These are phyloP conservation scores for Conomelus anceps DNA, from an alignment of 2,888 invertebrate genomes.

Conservation along the genomic window DNA sequence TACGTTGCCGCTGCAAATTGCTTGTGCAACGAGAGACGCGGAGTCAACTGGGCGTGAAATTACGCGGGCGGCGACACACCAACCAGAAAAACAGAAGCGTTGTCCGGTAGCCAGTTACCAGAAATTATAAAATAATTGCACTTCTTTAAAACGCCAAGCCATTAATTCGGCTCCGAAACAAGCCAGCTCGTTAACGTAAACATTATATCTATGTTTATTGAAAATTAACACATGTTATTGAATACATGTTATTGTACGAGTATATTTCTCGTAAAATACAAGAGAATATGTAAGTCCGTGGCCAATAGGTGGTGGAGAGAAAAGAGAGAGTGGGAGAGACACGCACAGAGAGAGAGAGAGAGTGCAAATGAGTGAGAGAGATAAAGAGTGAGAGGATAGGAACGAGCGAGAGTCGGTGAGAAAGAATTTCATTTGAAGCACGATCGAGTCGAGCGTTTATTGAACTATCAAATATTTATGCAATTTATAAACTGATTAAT, in stretches of 20 bases:
- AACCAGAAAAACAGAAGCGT: not conserved
- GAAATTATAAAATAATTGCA: not conserved
- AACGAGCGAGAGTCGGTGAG: not conserved
- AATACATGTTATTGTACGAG: not conserved
- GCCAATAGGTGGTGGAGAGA: not conserved
- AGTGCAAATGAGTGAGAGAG: not conserved
- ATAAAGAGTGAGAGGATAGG: not conserved
- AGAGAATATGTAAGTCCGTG: not conserved
- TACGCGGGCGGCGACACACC: not conserved
- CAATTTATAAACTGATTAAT: constrained; percentile 20
- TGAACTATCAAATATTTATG: not conserved
- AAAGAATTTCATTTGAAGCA: not conserved
- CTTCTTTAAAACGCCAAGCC: not conserved
- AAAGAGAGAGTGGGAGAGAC: not conserved
- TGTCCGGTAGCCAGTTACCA: not conserved
- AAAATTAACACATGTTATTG: too few relatives aligned
- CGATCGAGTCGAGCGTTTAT: not conserved
- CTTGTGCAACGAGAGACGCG: too few relatives aligned
- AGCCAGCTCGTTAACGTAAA: not conserved
- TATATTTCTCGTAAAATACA: not conserved
- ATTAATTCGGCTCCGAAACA: not conserved
- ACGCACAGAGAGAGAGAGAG: not conserved
- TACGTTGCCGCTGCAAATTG: not conserved
- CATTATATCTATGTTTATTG: not conserved
- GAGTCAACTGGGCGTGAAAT: not conserved